Percentiles rank a stretch among this genome's conserved stretches.
These are phyloP conservation scores for Porphyrio hochstetteri DNA, from an alignment of 2,113 vertebrate species.

Conservation along the genomic window DNA sequence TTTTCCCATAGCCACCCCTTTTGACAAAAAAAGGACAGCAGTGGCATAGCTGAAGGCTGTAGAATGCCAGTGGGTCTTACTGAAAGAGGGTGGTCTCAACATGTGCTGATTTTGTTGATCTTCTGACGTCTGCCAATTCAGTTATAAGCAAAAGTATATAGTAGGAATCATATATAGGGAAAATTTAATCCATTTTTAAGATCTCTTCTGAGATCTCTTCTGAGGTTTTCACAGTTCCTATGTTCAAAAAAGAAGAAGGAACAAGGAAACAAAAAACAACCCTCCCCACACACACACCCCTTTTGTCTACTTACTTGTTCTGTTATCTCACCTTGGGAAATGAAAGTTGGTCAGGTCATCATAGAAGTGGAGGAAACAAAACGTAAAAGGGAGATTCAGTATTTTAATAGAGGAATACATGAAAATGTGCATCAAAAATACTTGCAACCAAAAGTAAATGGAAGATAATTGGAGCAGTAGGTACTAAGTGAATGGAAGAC, in stretches of 20 bases:
- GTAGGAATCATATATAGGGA: neutral
- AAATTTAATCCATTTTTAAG: neutral
- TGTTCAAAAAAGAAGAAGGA: neutral
- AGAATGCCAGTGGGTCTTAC: neutral
- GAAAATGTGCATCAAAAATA: neutral
- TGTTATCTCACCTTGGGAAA: neutral
- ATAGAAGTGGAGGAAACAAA: neutral
- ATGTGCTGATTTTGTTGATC: neutral
- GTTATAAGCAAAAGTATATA: neutral
- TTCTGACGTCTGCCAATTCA: neutral
- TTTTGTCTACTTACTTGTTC: neutral
- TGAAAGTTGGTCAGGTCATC: neutral
- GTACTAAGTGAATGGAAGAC: neutral
- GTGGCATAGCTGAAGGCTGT: neutral
- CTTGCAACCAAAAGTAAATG: neutral
- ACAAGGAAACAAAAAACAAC: neutral
- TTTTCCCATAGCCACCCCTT: neutral
- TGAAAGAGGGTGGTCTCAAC: neutral
- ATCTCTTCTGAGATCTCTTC: neutral
- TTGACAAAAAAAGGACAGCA: neutral
- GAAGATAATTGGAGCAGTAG: neutral
- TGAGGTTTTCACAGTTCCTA: neutral
- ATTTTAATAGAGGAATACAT: neutral
- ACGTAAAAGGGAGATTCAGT: neutral
- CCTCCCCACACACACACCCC: rapidly evolving